Evolutionary conservation across 2,888 invertebrate genomes (phyloP).

Genomic region (Drosophila kambysellisi): DNA sequence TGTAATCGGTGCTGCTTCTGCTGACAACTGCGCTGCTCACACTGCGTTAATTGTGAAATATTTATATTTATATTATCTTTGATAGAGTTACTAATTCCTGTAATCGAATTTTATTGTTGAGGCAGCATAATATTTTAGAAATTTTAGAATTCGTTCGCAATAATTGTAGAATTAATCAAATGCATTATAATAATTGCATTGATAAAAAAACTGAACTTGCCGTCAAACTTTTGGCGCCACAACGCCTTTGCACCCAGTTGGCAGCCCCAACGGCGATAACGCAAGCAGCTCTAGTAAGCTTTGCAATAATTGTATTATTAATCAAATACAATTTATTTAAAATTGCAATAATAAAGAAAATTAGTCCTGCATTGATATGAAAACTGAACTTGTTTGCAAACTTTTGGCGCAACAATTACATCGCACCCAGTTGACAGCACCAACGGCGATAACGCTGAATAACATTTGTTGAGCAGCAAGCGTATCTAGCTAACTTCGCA

Average conservation of each 20-base stretch:
- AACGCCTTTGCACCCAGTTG: neutral
- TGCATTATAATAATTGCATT: neutral
- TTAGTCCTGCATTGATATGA: neutral
- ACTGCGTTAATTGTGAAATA: neutral
- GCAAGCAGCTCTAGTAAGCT: neutral
- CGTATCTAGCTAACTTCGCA: too few relatives aligned
- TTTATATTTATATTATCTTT: neutral
- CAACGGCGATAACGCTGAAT: too few relatives aligned
- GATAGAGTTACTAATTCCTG: neutral
- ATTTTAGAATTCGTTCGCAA: neutral
- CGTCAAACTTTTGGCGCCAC: slow-evolving; percentile 1
- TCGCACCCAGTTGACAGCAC: too few relatives aligned
- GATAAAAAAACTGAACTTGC: neutral
- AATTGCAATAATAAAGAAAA: neutral
- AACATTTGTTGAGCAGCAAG: too few relatives aligned
- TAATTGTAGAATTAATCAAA: neutral
- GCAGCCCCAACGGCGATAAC: slow-evolving; percentile 16
- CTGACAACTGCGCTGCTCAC: neutral
- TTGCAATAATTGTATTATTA: neutral
- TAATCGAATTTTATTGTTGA: neutral
- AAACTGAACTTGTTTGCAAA: too few relatives aligned
- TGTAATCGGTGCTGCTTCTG: neutral
- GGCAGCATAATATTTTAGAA: neutral
- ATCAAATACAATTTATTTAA: neutral
- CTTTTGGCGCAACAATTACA: too few relatives aligned